Conservation (phyloP, 2,888 invertebrate genomes). For the Hydriomena furcata region DNA sequence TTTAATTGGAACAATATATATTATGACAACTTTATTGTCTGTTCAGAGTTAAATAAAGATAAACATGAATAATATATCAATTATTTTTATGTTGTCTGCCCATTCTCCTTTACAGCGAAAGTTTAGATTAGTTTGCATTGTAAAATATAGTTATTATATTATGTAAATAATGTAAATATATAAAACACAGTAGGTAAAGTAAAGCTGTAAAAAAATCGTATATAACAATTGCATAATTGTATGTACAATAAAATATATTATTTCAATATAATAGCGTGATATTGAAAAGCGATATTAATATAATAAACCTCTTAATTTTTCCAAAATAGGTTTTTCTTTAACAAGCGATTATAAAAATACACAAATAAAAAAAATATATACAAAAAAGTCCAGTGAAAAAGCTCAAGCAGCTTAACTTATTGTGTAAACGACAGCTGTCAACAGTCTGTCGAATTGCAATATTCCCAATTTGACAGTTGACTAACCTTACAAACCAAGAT, state of each 20-base stretch:
- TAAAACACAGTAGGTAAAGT: too few relatives aligned
- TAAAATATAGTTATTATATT: not conserved
- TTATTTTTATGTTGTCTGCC: too few relatives aligned
- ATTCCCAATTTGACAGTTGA: slow-evolving; percentile 59
- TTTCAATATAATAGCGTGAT: slow-evolving; percentile 11
- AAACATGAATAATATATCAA: too few relatives aligned
- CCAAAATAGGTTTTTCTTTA: not conserved
- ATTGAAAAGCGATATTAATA: slow-evolving; percentile 5
- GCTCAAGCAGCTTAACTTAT: slow-evolving; percentile 13
- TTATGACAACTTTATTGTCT: too few relatives aligned
- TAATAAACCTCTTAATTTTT: not conserved
- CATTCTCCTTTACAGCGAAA: not conserved
- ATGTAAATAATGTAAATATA: too few relatives aligned
- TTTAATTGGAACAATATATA: too few relatives aligned
- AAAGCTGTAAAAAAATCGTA: too few relatives aligned
- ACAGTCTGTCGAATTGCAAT: slow-evolving; percentile 32
- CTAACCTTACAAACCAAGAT: slow-evolving; percentile 76
- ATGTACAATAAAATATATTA: not conserved
- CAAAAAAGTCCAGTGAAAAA: slow-evolving; percentile 8
- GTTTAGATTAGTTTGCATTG: not conserved
- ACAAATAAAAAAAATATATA: not conserved
- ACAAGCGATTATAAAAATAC: not conserved
- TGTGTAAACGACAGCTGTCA: slow-evolving; percentile 46
- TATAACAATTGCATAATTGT: too few relatives aligned
- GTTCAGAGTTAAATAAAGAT: too few relatives aligned